Base-by-base conservation (phyloP, 2,113 vertebrate genomes). In the Psophia crepitans region DNA sequence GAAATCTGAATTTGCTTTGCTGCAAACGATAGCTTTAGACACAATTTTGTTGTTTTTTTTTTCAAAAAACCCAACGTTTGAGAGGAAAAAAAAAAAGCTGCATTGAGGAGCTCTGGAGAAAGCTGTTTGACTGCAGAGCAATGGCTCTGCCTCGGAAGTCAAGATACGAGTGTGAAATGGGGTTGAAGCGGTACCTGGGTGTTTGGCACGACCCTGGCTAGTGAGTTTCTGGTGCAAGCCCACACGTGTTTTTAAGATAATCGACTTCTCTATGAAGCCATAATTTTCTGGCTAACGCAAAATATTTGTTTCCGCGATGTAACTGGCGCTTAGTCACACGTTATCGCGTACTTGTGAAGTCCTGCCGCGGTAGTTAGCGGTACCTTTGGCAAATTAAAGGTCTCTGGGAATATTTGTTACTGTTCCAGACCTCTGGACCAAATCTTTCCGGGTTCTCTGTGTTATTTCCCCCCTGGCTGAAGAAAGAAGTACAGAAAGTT, bases 191-290 rank as follows among this genome's bases (percentile, higher is more conserved):
- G 20, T 54, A n/a, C 7, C 28, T 53, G 63, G 16, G 13, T 53
- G 12, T 74, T 77, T 44, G 75, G 12, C 11, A 2, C 11, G 18
- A 13, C 44, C 27, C 49, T 83, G 66, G 9, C 22, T 73, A 2
- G n/a, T 24, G 51, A 74, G n/a, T 66, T 49, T 15, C 20, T 43
- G 46, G 22, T 51, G n/a, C 26, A 27, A 43, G 23, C 1, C 7
- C 7, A 7, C 13, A 6, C 0, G 0, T 21, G 10, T n/a, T 37
- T 65, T 90, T 23, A 64, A 35, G 44, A 8, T 12, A 61, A 27
- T 2, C 35, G 30, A 16, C 22, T 58, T 54, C 37, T 3, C 27
- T 68, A 39, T 48, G 15, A n/a, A 44, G 37, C 4, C 30, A 4
- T 2, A 2, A 63, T n/a, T 51, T 54, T 44, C 35, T 39, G 49